A percentile compares a stretch with the other conserved stretches of the same genome.
Conservation (phyloP, 2,797 vertebrate genomes). For the Hemibagrus guttatus region DNA sequence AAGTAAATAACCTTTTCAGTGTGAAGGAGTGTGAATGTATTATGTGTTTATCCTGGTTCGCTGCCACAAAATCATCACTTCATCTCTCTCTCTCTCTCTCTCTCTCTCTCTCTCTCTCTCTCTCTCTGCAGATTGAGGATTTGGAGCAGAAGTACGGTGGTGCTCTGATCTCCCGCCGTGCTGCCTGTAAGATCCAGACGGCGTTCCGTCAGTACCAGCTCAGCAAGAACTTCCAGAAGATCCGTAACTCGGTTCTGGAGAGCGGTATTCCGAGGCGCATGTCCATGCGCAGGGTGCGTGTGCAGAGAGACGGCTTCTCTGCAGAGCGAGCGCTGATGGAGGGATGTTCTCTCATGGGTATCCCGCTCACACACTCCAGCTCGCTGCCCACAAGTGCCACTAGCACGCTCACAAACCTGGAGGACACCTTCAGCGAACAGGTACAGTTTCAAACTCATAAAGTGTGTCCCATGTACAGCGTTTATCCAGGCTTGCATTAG, state of each 20-base stretch:
- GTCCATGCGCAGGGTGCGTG: conserved; percentile 86
- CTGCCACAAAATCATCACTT: conserved; percentile 17
- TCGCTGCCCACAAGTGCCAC: conserved; percentile 84
- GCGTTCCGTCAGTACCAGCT: conserved; percentile 99
- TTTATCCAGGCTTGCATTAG: neutral
- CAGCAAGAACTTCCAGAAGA: conserved; percentile 99
- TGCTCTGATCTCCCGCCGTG: conserved; percentile 89
- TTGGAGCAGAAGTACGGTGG: conserved; percentile 98
- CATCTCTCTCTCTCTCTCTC: neutral
- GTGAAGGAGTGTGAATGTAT: conserved; percentile 22
- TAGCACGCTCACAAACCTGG: conserved; percentile 90
- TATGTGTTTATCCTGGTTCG: conserved; percentile 1
- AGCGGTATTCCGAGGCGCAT: conserved; percentile 93
- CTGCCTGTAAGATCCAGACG: conserved; percentile 96
- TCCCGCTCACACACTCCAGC: conserved; percentile 86
- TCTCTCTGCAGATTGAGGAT: conserved; percentile 88
- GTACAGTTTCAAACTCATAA: conserved; percentile 51
- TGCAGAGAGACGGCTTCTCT: conserved; percentile 79
- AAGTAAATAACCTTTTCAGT: conserved; percentile 31
- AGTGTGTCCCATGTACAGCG: neutral
- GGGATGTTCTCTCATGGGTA: conserved; percentile 81
- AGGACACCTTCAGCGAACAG: conserved; percentile 95
- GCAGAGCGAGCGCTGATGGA: conserved; percentile 80
- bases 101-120: neutral
- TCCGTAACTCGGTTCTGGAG: conserved; percentile 94